These are phyloP conservation scores for Drosophila phalerata DNA, from an alignment of 2,888 invertebrate species.

Conservation along the genomic window DNA sequence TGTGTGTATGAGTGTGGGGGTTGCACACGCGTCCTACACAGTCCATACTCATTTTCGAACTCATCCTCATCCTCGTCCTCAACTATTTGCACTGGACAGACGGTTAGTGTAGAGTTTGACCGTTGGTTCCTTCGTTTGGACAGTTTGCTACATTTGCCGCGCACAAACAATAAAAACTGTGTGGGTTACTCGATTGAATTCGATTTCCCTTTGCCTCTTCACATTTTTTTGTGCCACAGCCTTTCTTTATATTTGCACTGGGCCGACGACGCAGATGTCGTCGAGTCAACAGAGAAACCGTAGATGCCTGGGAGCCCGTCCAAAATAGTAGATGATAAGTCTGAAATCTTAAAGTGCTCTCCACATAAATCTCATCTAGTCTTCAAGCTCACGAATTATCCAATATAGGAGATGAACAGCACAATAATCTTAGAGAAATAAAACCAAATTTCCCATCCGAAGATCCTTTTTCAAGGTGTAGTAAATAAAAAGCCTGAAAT, in stretches of 20 bases:
- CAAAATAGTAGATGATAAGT: slow-evolving; percentile 4
- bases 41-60: slow-evolving; percentile 16
- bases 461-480: background rate
- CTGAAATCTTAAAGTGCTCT: background rate
- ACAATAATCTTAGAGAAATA: too few species aligned
- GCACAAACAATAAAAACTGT: slow-evolving; percentile 71
- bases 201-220: slow-evolving; percentile 31
- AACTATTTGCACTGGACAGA: slow-evolving; percentile 70
- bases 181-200: slow-evolving; percentile 68
- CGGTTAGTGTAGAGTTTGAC: slow-evolving; percentile 22
- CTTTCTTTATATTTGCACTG: slow-evolving; percentile 64
- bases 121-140: slow-evolving; percentile 65
- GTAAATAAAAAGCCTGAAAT: too few species aligned
- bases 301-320: slow-evolving; percentile 61
- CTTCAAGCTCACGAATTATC: background rate
- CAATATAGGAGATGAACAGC: too few species aligned
- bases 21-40: slow-evolving; percentile 66
- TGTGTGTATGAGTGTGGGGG: slow-evolving; percentile 59
- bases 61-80: slow-evolving; percentile 19
- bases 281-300: slow-evolving; percentile 67
- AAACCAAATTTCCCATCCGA: background rate
- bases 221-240: slow-evolving; percentile 42
- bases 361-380: background rate
- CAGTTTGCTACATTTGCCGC: slow-evolving; percentile 74
- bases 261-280: slow-evolving; percentile 57